Evolutionary conservation across 2,113 vertebrate genomes (phyloP).

Genomic region (Sterrhoptilus dennistouni): DNA sequence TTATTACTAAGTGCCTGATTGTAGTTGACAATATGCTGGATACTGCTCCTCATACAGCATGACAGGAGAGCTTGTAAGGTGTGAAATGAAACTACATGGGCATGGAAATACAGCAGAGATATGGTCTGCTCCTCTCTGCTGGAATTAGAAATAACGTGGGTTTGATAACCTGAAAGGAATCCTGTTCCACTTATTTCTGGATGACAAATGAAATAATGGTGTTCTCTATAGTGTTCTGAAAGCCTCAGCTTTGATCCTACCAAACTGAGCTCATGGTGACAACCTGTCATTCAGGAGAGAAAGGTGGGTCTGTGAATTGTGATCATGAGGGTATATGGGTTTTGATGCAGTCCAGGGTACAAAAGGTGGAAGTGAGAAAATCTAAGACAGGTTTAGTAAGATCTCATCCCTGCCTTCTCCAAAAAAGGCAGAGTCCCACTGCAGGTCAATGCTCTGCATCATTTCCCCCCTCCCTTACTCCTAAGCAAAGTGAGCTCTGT

Average conservation of each 20-base stretch:
- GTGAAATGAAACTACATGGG: neutral
- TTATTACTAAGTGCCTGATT: neutral
- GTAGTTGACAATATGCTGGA: neutral
- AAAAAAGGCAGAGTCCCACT: neutral
- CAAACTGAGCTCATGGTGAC: neutral
- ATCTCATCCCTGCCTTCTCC: neutral
- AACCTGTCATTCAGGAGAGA: neutral
- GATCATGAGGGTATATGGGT: fast-evolving
- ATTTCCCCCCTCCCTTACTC: neutral
- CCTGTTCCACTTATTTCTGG: neutral
- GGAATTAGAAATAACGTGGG: neutral
- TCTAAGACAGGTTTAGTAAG: neutral
- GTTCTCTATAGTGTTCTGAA: neutral
- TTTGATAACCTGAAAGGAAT: neutral
- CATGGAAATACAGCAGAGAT: neutral
- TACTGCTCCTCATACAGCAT: neutral
- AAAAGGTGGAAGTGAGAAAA: neutral
- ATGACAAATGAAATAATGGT: neutral
- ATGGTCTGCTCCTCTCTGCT: neutral
- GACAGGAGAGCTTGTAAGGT: neutral
- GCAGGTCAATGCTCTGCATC: neutral
- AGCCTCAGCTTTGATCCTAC: neutral
- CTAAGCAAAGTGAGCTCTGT: neutral
- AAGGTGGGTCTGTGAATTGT: neutral
- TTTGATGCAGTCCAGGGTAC: neutral